Base-by-base conservation (phyloP, 2,113 vertebrate genomes). In the Antigone vipio region DNA sequence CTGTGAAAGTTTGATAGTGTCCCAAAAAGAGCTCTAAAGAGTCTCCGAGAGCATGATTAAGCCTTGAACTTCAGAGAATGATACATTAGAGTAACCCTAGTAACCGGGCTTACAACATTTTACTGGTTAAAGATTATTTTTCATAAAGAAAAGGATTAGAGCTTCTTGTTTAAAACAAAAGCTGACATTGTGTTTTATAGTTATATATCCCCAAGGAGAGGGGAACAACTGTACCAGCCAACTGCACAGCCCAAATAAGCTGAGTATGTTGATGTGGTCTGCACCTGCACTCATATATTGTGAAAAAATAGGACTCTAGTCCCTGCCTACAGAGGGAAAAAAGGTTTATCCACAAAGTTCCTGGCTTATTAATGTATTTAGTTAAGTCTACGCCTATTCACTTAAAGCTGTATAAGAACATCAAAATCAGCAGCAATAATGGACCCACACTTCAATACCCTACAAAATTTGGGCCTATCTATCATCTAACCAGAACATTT, bases 161-260 rank as follows among this genome's bases (percentile, higher is more conserved):
- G 24, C 20, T 84, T 81, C 52, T 72, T 74, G 35, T 60, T 89
- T 93, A 64, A 92, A 93, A 88, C 52, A 75, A 94, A 93, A 96
- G 83, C 55, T 93, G 89, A 56, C 34, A 42, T 30, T 52, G 49
- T 88, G 49, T 68, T 94, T 92, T 93, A 32, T 32, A 78, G 52
- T 35, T 68, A 34, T 32, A 26, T 32, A 67, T 68, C 67, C 60
- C 68, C 60, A 78, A 58, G 66, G 93, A 81, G 26, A 47, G 77
- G 18, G 38, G n/a, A 88, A 55, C 71, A 92, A 89, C 62, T 95
- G 26, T 12, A 80, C 11, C 27, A 86, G 75, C 44, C 66, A 92
- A 77, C 44, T 78, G 66, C 83, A 81, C 40, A 42, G 40, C 44
- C 12, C 52, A 82, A 75, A 91, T 12, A 68, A 85, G 53, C 52